Percentiles rank a stretch among this genome's conserved stretches.
These are phyloP conservation scores for Ranitomeya imitator DNA, from an alignment of 2,113 vertebrate genomes.

Conservation along the genomic window DNA sequence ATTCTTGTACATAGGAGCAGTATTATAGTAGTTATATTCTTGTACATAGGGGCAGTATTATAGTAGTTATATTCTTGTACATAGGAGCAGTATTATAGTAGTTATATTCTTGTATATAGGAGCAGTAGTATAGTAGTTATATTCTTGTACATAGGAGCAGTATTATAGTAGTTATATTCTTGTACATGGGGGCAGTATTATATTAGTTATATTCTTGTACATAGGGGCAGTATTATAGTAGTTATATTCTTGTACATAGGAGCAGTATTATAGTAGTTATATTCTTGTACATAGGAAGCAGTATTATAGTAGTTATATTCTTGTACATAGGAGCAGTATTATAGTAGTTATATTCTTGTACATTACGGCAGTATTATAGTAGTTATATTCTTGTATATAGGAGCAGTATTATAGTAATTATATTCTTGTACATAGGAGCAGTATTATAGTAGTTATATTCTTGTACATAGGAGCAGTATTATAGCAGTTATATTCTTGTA, in stretches of 20 bases:
- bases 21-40: background rate
- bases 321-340: background rate
- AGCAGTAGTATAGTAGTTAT: background rate
- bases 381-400: background rate
- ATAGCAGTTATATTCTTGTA: conserved; percentile 2
- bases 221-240: background rate
- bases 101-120: background rate
- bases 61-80: background rate
- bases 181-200: background rate
- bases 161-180: background rate
- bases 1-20: background rate
- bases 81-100: conserved; percentile 1
- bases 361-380: no score
- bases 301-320: conserved; percentile 3
- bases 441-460: background rate
- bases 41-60: background rate
- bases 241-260: conserved; percentile 2
- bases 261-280: conserved; percentile 2
- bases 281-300: background rate
- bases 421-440: no score
- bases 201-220: background rate
- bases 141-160: background rate
- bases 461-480: background rate
- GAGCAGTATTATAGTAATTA: no score
- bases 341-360: background rate